Evolutionary conservation across 2,797 vertebrate species (phyloP).

Genomic region (Pantherophis alleghaniensis): DNA sequence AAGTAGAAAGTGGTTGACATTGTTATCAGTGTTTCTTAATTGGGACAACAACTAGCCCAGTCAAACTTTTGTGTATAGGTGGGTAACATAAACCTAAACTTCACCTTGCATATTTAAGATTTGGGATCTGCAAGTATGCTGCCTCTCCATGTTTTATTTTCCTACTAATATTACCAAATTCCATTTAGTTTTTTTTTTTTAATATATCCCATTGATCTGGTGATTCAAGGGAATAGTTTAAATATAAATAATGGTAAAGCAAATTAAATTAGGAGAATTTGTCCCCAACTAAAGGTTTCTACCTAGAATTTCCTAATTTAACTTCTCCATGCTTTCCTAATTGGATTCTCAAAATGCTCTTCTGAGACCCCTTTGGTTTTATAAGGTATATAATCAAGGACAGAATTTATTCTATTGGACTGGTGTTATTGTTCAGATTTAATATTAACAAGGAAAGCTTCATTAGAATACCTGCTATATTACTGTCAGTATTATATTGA

Average conservation of each 20-base stretch:
- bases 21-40: background rate
- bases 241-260: background rate
- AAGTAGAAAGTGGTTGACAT: background rate
- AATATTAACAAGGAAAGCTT: background rate
- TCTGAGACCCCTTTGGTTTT: background rate
- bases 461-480: background rate
- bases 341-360: background rate
- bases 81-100: background rate
- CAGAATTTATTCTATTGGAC: background rate
- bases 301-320: background rate
- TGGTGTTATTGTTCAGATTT: background rate
- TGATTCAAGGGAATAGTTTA: background rate
- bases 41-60: background rate
- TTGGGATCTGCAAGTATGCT: background rate
- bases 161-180: background rate
- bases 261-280: background rate
- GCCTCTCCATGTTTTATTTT: background rate
- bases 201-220: background rate
- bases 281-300: background rate
- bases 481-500: background rate
- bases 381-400: background rate
- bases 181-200: fast-evolving
- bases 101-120: fast-evolving
- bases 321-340: background rate
- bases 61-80: background rate